Conservation (phyloP, 2,797 vertebrate species). For the Chelonia mydas region DNA sequence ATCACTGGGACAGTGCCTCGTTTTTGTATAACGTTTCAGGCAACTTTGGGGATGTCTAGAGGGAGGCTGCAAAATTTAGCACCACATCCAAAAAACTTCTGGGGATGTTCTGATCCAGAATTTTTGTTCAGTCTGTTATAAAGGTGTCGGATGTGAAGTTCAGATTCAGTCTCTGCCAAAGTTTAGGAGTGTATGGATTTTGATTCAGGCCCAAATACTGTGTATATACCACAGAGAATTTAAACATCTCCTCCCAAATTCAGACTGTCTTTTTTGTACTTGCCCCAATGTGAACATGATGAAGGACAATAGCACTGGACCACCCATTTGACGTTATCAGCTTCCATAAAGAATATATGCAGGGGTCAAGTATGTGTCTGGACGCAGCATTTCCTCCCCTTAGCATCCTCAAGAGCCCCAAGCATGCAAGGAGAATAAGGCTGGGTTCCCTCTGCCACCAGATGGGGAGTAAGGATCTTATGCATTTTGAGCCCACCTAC, state of each 20-base stretch:
- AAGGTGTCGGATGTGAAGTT: neutral
- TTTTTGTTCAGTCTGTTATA: neutral
- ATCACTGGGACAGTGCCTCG: too few species aligned
- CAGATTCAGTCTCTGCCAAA: neutral
- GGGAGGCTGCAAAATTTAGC: neutral
- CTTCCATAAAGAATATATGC: neutral
- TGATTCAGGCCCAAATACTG: neutral
- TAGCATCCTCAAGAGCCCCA: neutral
- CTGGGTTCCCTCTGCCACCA: neutral
- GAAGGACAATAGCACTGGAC: neutral
- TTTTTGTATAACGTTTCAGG: neutral
- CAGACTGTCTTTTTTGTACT: neutral
- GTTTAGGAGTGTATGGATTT: neutral
- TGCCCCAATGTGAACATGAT: neutral
- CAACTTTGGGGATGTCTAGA: neutral
- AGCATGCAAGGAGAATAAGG: neutral
- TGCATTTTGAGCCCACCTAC: neutral
- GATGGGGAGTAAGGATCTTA: neutral
- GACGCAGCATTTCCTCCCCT: neutral
- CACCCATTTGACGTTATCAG: neutral
- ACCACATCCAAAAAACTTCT: neutral
- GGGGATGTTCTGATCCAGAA: neutral
- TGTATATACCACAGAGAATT: neutral
- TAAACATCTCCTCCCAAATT: neutral
- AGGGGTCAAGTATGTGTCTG: neutral